Evolutionary conservation across 2,888 invertebrate species (phyloP), one percentile per base, ranked within the genome.

Genomic region (Meloe dianella): DNA sequence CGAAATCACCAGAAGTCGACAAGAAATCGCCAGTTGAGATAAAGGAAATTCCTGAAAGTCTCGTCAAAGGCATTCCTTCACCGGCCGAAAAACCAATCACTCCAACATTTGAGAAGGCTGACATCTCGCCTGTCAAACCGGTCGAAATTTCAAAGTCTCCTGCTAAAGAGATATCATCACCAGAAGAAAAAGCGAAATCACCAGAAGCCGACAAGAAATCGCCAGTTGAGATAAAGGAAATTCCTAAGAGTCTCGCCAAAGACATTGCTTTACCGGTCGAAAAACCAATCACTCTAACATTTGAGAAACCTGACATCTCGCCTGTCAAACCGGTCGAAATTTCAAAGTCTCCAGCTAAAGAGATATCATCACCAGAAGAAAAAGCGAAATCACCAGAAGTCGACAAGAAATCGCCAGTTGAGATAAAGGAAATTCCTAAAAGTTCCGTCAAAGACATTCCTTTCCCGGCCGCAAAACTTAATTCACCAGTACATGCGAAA

Each of bases 21-120:
- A 58, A 32, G 9, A 41, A 59, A 32, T 58, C 63, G 6, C 38
- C 38, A 27, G n/a, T 51, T 1, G 64, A 63, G 6, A 20, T 29
- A n/a, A n/a, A 59, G 60, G 51, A 14, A 4, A 4, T 4, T 0
- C 27, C 27, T 14, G 4, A 3, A 10, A 12, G 3, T 24, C 27
- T 22, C 9, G 54, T 17, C 30, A 76, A 76, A 51, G 77, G 76
- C 58, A 10, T 32, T 17, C 57, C 57, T 17, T 12, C 29, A 57
- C 57, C 57, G 29, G 2, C 17, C 17, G 24, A 29, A 20, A 10
- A 57, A 12, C 32, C 10, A 17, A 27, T n/a, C 14, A 10, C 41
- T 5, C 63, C 51, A 29, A 64, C 17, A 30, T 17, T 14, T 12
- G 35, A 35, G 5, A 35, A 35, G 14, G 35, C 35, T 1, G 35